These are phyloP conservation scores for Conops quadrifasciatus DNA, from an alignment of 2,888 invertebrate species.

Conservation along the genomic window DNA sequence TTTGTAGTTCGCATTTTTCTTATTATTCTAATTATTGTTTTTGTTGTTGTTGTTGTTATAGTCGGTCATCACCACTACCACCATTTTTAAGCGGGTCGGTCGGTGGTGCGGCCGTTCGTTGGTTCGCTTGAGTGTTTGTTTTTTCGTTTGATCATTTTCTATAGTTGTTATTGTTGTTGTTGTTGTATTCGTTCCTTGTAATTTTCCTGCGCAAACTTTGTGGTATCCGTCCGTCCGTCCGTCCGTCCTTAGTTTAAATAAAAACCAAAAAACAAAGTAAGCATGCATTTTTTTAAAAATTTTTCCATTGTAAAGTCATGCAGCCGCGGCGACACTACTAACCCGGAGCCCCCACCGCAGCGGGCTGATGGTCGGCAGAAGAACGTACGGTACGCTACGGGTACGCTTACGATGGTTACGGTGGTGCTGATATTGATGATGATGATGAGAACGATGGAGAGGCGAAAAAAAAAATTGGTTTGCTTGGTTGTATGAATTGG, in stretches of 20 bases:
- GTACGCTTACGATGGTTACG: neutral
- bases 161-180: slow-evolving; percentile 18
- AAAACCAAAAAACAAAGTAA: neutral
- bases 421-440: neutral
- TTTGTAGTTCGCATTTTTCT: neutral
- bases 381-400: neutral
- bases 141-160: neutral
- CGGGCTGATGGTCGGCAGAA: no score
- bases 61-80: slow-evolving; percentile 21
- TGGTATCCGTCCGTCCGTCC: no score
- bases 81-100: no score
- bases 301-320: slow-evolving; percentile 18
- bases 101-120: slow-evolving; percentile 18
- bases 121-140: slow-evolving; percentile 24
- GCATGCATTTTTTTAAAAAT: neutral
- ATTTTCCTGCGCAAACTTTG: slow-evolving; percentile 26
- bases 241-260: slow-evolving; percentile 2
- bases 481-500: no score
- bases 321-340: neutral
- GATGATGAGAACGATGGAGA: neutral
- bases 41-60: slow-evolving; percentile 38
- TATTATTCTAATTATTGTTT: slow-evolving; percentile 32
- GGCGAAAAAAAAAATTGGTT: no score
- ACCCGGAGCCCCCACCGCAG: neutral
- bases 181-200: slow-evolving; percentile 37